phyloP scores from a whole-genome alignment of 2,888 invertebrate genomes.

The Scaptomyza cyrtandrae region DNA sequence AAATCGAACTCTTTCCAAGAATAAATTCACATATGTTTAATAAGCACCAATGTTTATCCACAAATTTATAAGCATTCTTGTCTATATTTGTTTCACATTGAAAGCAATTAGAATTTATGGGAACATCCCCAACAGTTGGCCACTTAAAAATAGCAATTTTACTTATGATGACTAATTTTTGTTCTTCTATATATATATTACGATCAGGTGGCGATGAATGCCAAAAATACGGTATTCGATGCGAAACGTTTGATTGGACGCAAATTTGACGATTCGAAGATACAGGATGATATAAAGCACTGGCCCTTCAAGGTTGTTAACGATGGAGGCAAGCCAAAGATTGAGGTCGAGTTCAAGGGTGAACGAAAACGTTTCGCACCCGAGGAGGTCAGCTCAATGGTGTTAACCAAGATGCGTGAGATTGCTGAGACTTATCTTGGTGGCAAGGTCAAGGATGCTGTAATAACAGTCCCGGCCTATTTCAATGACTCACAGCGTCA shows the following conservation, averaged over 20 bases:
- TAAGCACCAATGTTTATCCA: not conserved
- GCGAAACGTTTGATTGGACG: slow-evolving; percentile 94
- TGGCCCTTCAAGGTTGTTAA: slow-evolving; percentile 91
- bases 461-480: slow-evolving; percentile 93
- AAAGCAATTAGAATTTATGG: not conserved
- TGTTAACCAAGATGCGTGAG: slow-evolving; percentile 93
- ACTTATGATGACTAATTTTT: slow-evolving; percentile 28
- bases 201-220: slow-evolving; percentile 90
- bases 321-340: slow-evolving; percentile 90
- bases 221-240: slow-evolving; percentile 92
- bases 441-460: slow-evolving; percentile 89
- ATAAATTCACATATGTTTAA: not conserved
- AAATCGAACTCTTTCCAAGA: too few relatives aligned
- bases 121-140: slow-evolving; percentile 15
- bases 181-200: not conserved
- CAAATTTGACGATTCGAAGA: slow-evolving; percentile 90
- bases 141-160: slow-evolving; percentile 36
- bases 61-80: not conserved
- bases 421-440: slow-evolving; percentile 92
- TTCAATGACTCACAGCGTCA: slow-evolving; percentile 93
- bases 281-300: slow-evolving; percentile 92
- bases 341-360: slow-evolving; percentile 90
- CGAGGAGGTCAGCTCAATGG: slow-evolving; percentile 94
- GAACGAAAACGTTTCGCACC: slow-evolving; percentile 91
- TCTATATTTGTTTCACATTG: not conserved